Percentiles rank a stretch among this genome's conserved stretches.
Conservation (phyloP, 2,113 vertebrate species). For the Trinectes maculatus region DNA sequence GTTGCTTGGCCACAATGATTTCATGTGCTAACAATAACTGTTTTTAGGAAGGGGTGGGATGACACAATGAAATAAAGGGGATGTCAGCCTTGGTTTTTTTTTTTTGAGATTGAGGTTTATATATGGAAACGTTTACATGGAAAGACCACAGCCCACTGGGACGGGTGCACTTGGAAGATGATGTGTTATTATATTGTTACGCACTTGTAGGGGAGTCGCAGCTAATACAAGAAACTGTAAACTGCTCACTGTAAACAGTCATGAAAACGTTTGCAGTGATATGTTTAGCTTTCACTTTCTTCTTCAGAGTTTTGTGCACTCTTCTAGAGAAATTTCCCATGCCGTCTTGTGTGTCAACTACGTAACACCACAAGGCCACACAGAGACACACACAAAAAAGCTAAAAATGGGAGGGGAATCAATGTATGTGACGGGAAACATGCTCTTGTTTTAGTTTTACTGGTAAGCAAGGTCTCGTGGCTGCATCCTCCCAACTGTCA, state of each 20-base stretch:
- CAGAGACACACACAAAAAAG: constrained; percentile 31
- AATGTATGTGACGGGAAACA: constrained; percentile 75
- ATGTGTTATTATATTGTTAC: constrained; percentile 59
- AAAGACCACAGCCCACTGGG: constrained; percentile 55
- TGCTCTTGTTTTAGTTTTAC: constrained; percentile 72
- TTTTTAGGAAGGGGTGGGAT: constrained; percentile 73
- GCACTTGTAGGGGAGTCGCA: constrained; percentile 24
- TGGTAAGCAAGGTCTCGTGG: constrained; percentile 59
- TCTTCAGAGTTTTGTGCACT: constrained; percentile 34
- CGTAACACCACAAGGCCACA: constrained; percentile 57
- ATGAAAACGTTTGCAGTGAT: constrained; percentile 45
- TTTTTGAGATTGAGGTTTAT: constrained; percentile 67
- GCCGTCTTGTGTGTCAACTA: constrained; percentile 52
- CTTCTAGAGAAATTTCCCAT: constrained; percentile 47
- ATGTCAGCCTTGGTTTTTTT: constrained; percentile 66
- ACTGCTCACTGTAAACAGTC: constrained; percentile 46
- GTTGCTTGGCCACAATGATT: constrained; percentile 51
- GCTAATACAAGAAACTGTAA: no score
- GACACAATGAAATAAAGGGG: constrained; percentile 62
- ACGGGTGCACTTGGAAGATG: constrained; percentile 38
- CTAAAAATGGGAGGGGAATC: constrained; percentile 70
- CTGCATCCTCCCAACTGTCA: constrained; percentile 74
- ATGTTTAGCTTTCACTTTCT: constrained; percentile 50
- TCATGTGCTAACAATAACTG: constrained; percentile 66
- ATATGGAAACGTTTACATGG: constrained; percentile 71